Percentiles rank a stretch among this genome's conserved stretches.
phyloP scores from a whole-genome alignment of 2,797 vertebrate species.

The Pseudomugil gertrudae region DNA sequence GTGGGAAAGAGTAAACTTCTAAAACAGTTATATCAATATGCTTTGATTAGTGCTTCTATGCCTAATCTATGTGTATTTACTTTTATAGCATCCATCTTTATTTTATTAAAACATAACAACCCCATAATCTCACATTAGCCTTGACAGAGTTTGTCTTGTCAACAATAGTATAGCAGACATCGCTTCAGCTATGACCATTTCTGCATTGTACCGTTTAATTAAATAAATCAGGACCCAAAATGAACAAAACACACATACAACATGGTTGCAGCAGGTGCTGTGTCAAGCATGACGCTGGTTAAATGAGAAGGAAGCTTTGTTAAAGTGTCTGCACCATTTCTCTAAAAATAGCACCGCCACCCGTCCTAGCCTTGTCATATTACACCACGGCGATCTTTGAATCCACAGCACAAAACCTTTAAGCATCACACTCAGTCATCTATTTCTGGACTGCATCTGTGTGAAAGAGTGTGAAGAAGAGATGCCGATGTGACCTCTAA shows the following conservation, averaged over 20 bases:
- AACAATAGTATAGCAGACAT: neutral
- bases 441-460: conserved; percentile 67
- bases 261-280: neutral
- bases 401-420: conserved; percentile 59
- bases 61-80: neutral
- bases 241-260: neutral
- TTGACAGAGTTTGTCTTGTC: neutral
- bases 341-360: conserved; percentile 37
- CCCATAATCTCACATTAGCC: neutral
- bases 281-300: neutral
- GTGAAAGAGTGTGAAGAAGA: conserved; percentile 28
- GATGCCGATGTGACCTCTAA: conserved; percentile 79
- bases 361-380: conserved; percentile 36
- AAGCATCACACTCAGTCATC: conserved; percentile 33
- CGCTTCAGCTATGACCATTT: neutral
- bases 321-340: conserved; percentile 23
- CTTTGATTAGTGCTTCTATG: neutral
- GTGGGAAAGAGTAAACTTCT: too few relatives aligned
- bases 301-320: conserved; percentile 3
- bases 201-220: neutral
- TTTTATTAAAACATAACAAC: conserved; percentile 7
- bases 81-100: too few relatives aligned
- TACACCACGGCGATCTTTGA: conserved; percentile 33
- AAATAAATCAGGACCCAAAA: neutral
- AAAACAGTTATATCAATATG: neutral